A percentile compares a stretch with the other conserved stretches of the same genome.
These are phyloP conservation scores for Chloroceryle inda DNA, from an alignment of 2,797 vertebrate genomes.

Conservation along the genomic window DNA sequence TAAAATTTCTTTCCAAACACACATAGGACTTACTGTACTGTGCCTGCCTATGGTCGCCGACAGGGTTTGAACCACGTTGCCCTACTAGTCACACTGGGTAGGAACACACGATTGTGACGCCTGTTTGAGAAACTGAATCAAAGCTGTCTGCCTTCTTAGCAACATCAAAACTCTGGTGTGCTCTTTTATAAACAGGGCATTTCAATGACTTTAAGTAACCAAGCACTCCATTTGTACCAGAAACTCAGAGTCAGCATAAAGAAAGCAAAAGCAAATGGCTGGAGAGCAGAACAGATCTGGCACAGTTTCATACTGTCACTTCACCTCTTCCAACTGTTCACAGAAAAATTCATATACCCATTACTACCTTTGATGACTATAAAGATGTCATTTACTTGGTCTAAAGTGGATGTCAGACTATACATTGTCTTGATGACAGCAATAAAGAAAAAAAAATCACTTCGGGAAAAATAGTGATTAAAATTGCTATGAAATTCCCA, in stretches of 20 bases:
- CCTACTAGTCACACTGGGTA: too few relatives aligned
- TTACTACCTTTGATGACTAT: background rate
- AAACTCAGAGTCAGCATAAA: background rate
- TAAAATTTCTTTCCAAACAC: background rate
- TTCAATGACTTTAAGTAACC: background rate
- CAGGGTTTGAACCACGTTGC: background rate
- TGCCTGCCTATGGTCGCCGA: background rate
- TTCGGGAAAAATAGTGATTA: background rate
- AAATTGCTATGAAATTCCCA: constrained; percentile 33
- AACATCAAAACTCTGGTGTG: background rate
- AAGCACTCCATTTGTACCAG: background rate
- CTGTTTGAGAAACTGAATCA: background rate
- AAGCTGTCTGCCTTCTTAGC: background rate
- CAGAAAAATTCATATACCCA: background rate
- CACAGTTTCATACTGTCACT: background rate
- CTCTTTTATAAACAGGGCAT: background rate
- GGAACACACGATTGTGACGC: accelerated
- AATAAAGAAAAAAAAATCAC: constrained; percentile 7
- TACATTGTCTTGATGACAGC: constrained; percentile 13
- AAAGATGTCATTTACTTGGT: background rate
- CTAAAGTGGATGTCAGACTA: background rate
- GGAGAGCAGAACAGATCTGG: background rate
- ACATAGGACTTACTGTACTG: accelerated
- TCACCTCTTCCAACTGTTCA: background rate
- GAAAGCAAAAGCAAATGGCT: background rate